Evolutionary conservation across 2,797 vertebrate genomes (phyloP).

Genomic region (Crocodylus rhombifer): DNA sequence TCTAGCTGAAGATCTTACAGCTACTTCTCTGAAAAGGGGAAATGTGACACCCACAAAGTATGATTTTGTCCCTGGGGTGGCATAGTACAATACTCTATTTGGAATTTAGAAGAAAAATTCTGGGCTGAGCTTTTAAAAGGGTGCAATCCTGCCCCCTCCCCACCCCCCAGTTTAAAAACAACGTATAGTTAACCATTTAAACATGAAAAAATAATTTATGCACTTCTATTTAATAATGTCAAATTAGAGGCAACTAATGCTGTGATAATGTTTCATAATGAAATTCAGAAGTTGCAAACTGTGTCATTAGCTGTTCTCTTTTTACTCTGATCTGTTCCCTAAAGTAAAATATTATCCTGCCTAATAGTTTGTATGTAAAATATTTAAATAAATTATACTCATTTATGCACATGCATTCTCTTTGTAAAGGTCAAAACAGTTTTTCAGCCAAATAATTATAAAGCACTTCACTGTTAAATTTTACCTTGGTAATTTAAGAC

Average conservation of each 20-base stretch:
- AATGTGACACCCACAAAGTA: not conserved
- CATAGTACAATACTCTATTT: not conserved
- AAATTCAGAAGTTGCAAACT: slow-evolving; percentile 46
- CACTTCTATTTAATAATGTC: slow-evolving; percentile 33
- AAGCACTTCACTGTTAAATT: slow-evolving; percentile 27
- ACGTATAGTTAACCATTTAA: slow-evolving; percentile 20
- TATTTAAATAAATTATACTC: slow-evolving; percentile 65
- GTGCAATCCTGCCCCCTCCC: not conserved
- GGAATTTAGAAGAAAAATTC: not conserved
- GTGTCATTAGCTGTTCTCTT: slow-evolving; percentile 31
- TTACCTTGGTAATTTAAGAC: slow-evolving; percentile 16
- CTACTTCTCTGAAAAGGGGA: not conserved
- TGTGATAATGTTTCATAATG: slow-evolving; percentile 36
- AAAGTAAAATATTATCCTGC: slow-evolving; percentile 37
- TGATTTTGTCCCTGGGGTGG: not conserved
- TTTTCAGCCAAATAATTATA: slow-evolving; percentile 69
- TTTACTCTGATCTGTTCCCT: slow-evolving; percentile 22
- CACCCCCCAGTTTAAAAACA: not conserved
- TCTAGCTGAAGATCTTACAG: slow-evolving; percentile 38
- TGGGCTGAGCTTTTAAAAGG: not conserved
- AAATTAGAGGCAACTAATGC: slow-evolving; percentile 42
- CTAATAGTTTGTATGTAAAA: slow-evolving; percentile 53
- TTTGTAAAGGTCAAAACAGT: slow-evolving; percentile 63
- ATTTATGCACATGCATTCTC: slow-evolving; percentile 39
- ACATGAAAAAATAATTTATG: slow-evolving; percentile 1